Evolutionary conservation across 2,113 vertebrate species (phyloP).

Genomic region (Eurystomus gularis): DNA sequence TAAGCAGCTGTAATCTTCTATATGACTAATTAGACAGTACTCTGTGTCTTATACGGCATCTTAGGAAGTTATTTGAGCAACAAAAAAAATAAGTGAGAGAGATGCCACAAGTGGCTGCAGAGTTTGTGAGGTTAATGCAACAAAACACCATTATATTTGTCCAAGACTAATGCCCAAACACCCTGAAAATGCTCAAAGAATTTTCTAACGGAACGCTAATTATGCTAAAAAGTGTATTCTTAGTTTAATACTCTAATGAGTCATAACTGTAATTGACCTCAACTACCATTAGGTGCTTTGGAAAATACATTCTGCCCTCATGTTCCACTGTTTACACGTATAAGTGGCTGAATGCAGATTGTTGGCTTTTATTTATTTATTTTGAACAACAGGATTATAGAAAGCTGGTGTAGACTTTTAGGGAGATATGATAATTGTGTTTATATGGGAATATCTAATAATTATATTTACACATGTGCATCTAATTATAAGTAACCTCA

Average conservation of each 20-base stretch:
- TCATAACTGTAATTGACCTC: conserved; percentile 53
- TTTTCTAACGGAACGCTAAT: conserved; percentile 43
- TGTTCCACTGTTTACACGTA: conserved; percentile 2
- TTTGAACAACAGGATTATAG: background rate
- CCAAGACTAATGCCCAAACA: background rate
- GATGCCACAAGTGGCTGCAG: background rate
- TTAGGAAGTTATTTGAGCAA: background rate
- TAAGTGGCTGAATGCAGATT: background rate
- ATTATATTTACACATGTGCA: conserved; percentile 62
- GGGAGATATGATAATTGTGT: conserved; percentile 59
- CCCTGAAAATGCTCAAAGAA: background rate
- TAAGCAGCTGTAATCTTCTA: background rate
- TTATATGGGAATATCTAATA: conserved; percentile 70
- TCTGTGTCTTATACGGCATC: background rate
- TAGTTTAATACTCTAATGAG: conserved; percentile 54
- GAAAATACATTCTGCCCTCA: conserved; percentile 9
- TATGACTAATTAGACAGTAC: conserved; percentile 22
- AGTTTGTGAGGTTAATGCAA: conserved; percentile 16
- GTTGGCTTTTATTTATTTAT: conserved; percentile 29
- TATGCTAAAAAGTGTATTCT: conserved; percentile 24
- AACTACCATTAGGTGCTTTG: background rate
- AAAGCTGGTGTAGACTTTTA: conserved; percentile 7
- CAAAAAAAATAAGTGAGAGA: background rate
- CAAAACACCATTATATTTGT: background rate
- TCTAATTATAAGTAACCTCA: conserved; percentile 67